Percentiles rank a stretch among this genome's conserved stretches.
phyloP scores from a whole-genome alignment of 2,797 vertebrate species.

The Nannoperca australis region DNA sequence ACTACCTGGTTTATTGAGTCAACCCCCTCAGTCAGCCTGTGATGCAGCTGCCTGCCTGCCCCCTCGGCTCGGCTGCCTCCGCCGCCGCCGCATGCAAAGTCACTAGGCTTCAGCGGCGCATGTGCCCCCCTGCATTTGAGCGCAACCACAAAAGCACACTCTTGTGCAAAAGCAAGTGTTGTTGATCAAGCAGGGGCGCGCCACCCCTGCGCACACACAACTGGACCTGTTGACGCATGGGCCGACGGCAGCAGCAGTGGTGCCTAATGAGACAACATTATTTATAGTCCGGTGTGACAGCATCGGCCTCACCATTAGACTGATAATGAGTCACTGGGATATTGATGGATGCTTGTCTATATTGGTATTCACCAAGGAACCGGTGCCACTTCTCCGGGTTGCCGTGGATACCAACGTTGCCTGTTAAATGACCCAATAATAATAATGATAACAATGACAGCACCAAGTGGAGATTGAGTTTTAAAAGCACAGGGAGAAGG shows the following conservation, averaged over 20 bases:
- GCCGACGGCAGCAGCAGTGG: constrained; percentile 5
- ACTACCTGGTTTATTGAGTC: constrained; percentile 70
- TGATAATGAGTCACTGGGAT: constrained; percentile 79
- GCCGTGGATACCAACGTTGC: constrained; percentile 76
- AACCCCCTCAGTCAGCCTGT: constrained; percentile 53
- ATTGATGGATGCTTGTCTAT: constrained; percentile 81
- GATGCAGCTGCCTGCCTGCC: constrained; percentile 47
- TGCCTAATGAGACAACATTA: constrained; percentile 79
- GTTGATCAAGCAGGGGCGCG: constrained; percentile 22
- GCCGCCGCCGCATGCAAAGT: constrained; percentile 14
- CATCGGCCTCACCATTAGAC: constrained; percentile 73
- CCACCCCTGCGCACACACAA: constrained; percentile 9
- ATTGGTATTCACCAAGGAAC: constrained; percentile 81
- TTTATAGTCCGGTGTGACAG: constrained; percentile 76
- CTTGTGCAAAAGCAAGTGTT: constrained; percentile 9
- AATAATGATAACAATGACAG: constrained; percentile 80
- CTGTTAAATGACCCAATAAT: constrained; percentile 82
- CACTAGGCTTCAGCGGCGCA: constrained; percentile 9
- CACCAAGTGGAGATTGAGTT: constrained; percentile 69
- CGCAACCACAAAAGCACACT: constrained; percentile 1
- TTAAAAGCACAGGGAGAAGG: constrained; percentile 66
- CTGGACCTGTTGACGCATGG: constrained; percentile 43
- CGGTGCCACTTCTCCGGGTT: constrained; percentile 75
- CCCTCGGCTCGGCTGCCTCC: constrained; percentile 13
- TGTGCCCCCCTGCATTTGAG: constrained; percentile 3